These are phyloP conservation scores for Lophotriccus pileatus DNA, from an alignment of 2,797 vertebrate genomes.

Conservation along the genomic window DNA sequence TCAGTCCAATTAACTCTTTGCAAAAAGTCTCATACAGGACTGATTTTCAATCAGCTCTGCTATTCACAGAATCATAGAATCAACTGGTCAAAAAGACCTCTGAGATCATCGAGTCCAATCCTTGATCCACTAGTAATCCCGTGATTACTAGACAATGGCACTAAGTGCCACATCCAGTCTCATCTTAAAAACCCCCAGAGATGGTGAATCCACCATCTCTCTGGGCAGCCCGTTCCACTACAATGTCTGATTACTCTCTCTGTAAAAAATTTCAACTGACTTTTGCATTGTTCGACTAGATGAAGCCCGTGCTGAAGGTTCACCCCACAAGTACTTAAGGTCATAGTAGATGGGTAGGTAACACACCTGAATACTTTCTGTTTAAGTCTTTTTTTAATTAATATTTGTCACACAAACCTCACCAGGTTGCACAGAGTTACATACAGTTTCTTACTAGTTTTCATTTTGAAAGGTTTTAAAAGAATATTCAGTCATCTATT, in stretches of 20 bases:
- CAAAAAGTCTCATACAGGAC: not conserved
- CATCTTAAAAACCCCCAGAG: no score
- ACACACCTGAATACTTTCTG: not conserved
- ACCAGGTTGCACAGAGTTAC: not conserved
- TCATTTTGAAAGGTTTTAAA: not conserved
- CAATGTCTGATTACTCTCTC: no score
- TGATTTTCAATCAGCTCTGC: not conserved
- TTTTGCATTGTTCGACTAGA: fast-evolving
- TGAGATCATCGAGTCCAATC: no score
- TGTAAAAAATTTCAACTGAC: not conserved
- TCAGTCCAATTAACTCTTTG: not conserved
- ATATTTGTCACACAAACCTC: not conserved
- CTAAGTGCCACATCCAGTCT: no score
- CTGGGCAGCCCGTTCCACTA: no score
- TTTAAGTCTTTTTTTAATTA: not conserved
- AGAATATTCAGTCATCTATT: not conserved
- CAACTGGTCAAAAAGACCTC: no score
- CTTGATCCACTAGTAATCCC: no score
- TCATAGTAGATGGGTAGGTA: not conserved
- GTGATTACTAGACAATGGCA: no score
- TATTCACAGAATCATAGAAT: not conserved
- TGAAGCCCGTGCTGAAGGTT: not conserved
- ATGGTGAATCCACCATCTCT: no score
- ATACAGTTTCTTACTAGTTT: not conserved
- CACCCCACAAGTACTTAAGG: not conserved